phyloP scores from a whole-genome alignment of 2,797 vertebrate species.

The Ispidina lecontei region DNA sequence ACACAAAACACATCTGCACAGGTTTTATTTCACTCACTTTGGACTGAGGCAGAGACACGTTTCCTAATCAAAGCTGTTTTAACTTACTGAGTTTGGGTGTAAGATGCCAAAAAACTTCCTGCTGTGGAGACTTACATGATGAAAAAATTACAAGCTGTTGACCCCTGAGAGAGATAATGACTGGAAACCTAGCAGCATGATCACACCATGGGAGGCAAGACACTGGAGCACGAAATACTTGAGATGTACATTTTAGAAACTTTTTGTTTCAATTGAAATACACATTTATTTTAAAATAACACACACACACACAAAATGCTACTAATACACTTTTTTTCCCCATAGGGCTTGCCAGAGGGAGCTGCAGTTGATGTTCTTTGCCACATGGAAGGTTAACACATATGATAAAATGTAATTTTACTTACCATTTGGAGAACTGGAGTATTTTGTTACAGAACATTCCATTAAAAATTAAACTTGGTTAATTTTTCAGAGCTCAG shows the following conservation, averaged over 20 bases:
- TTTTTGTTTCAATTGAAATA: background rate
- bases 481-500: background rate
- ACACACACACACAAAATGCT: background rate
- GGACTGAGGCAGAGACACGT: background rate
- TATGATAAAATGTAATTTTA: background rate
- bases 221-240: background rate
- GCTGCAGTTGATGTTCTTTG: background rate
- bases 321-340: background rate
- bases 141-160: background rate
- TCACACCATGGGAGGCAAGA: background rate
- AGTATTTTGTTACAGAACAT: background rate
- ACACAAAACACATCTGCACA: background rate
- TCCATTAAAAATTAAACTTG: background rate
- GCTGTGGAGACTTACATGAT: background rate
- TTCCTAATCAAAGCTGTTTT: background rate
- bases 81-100: background rate
- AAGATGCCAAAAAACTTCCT: background rate
- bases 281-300: background rate
- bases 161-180: background rate
- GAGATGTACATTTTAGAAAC: background rate
- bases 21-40: background rate
- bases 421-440: background rate
- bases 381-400: background rate
- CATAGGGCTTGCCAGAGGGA: background rate
- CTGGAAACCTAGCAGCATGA: background rate